phyloP scores from a whole-genome alignment of 2,113 vertebrate species.

The Ibidorhyncha struthersii region DNA sequence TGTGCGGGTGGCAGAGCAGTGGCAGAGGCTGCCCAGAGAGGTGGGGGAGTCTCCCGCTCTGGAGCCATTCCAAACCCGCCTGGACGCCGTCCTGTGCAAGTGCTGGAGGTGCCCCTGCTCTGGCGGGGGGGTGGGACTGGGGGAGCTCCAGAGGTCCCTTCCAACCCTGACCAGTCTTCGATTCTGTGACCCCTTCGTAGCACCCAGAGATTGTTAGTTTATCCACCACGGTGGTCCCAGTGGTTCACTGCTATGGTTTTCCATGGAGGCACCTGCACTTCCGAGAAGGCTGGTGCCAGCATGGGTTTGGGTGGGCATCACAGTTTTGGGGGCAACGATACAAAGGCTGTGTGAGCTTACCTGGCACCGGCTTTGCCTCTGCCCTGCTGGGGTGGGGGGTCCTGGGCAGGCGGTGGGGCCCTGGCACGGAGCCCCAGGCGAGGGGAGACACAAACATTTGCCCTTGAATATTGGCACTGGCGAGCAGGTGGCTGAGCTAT shows the following conservation, averaged over 20 bases:
- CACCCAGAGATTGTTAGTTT: no score
- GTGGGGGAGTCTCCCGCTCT: no score
- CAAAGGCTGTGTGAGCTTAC: background rate
- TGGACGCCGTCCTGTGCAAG: no score
- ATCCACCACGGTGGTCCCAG: fast-evolving
- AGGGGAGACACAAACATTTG: fast-evolving
- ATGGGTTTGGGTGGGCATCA: background rate
- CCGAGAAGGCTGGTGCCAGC: background rate
- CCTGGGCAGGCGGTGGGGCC: background rate
- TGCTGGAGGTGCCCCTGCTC: no score
- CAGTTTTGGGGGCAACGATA: fast-evolving
- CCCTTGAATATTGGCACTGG: fast-evolving
- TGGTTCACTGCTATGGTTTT: background rate
- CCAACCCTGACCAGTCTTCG: no score
- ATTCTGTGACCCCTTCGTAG: background rate
- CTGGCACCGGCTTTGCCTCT: background rate
- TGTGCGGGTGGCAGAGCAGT: no score
- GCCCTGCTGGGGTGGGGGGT: fast-evolving
- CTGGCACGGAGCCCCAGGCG: fast-evolving
- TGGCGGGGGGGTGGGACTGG: no score
- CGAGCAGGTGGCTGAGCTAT: fast-evolving
- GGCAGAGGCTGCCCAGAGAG: no score
- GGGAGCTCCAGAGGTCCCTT: no score
- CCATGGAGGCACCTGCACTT: fast-evolving
- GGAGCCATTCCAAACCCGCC: no score